Percentiles rank a stretch among this genome's conserved stretches.
phyloP scores from a whole-genome alignment of 2,113 vertebrate genomes.

The Lagenorhynchus albirostris region DNA sequence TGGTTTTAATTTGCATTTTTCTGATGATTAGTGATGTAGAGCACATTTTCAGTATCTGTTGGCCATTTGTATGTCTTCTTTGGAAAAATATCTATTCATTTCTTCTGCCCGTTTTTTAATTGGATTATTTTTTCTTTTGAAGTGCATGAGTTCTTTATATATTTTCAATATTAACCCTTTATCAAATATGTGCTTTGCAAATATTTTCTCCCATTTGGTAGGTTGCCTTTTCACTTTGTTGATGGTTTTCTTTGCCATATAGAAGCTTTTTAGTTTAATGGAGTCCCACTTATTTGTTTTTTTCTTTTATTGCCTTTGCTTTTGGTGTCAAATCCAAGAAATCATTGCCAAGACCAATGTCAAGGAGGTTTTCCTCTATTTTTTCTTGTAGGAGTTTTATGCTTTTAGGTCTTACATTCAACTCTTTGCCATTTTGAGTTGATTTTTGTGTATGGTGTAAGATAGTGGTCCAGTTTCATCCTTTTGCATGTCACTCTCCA shows the following conservation, averaged over 20 bases:
- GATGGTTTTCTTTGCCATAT: neutral
- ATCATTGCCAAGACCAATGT: neutral
- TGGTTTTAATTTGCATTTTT: neutral
- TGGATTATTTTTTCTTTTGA: neutral
- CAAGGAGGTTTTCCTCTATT: neutral
- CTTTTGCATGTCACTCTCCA: neutral
- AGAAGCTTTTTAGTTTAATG: neutral
- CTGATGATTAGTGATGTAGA: neutral
- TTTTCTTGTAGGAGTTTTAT: neutral
- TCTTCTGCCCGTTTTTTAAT: neutral
- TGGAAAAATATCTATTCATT: neutral
- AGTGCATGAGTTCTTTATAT: neutral
- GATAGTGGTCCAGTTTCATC: neutral
- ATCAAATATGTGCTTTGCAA: neutral
- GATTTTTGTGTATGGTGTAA: neutral
- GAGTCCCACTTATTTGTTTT: neutral
- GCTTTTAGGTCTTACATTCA: neutral
- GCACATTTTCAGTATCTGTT: neutral
- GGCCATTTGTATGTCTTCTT: neutral
- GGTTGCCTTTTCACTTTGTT: neutral
- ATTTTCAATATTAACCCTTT: neutral
- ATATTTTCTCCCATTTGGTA: neutral
- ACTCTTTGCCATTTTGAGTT: neutral
- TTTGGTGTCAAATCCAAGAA: neutral
- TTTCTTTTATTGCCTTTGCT: neutral